Conservation (phyloP, 1,140 invertebrate genomes). For the Ooceraea biroi region DNA sequence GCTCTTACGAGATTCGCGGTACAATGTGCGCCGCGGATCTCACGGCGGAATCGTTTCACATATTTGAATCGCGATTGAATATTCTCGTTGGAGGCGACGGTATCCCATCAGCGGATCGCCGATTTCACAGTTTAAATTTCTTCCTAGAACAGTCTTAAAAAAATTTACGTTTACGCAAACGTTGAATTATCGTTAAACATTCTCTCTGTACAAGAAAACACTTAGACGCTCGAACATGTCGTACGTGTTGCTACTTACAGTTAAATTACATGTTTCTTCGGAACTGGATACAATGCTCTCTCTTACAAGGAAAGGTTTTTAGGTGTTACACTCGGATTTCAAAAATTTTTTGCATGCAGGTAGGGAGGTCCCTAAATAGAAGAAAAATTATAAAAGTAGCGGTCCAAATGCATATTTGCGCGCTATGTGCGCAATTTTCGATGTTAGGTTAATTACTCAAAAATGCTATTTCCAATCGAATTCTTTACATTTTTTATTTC, state of each 20-base stretch:
- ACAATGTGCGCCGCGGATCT: neutral
- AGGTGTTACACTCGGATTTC: no score
- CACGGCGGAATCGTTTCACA: neutral
- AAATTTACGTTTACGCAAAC: constrained; percentile 17
- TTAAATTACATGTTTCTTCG: neutral
- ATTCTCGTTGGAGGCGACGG: neutral
- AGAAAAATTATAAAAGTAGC: no score
- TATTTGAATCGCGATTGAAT: neutral
- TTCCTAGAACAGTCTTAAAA: constrained; percentile 2
- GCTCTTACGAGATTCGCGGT: neutral
- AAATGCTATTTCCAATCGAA: no score
- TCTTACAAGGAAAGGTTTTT: no score
- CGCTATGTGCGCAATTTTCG: no score
- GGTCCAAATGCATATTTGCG: no score
- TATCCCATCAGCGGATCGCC: neutral
- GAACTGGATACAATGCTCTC: no score
- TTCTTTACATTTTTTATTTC: no score
- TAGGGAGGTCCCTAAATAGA: no score
- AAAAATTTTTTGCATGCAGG: no score
- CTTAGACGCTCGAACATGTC: neutral
- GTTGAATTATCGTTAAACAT: constrained; percentile 5
- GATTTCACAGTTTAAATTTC: neutral
- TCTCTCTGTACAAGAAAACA: constrained; percentile 11
- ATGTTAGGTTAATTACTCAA: no score
- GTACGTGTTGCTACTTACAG: constrained; percentile 26